Base-by-base conservation (phyloP, 2,888 invertebrate genomes). In the Geotrupes spiniger region DNA sequence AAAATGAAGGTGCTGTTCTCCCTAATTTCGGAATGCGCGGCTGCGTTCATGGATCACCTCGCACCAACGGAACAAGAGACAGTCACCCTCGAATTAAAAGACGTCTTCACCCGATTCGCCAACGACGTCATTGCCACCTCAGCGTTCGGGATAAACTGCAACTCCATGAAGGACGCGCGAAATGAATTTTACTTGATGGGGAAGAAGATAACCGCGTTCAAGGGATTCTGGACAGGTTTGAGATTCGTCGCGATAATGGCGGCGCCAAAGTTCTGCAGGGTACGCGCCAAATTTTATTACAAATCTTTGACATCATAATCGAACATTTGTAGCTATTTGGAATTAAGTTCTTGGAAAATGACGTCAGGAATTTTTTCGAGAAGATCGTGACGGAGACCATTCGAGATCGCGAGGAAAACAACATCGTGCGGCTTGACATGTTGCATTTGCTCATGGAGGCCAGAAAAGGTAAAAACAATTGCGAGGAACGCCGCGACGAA, bases 391-490 rank as follows among this genome's bases (percentile, higher is more conserved):
- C 46, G 1, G 63, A 68, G 1, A 77, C 77, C 0, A 73, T 81
- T 33, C 69, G 71, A 36, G 62, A 67, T 2, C 70, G 81, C 8
- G 72, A 75, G 28, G 70, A 74, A 33, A 64, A 76, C 27, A 71
- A 73, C 0, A 72, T 80, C 3, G 68, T 76, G 1, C 63, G 81
- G 46, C 77, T 77, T 0, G 81, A 82, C 56, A 79, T 81, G 78
- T 75, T 81, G 8, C 77, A 81, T 46, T 58, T 81, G 2, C 54
- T 82, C 9, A 73, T 81, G 72, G 76, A 80, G 49, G 70, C 69
- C 0, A 59, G 56, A n/a, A 57, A 64, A 44, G 54, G 54, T 3
- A 42, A 14, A 27, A 8, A n/a, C n/a, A 10, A 8, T 15, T 14
- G 10, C 2, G 26, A 40, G 11, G 40, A 51, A 11, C 36, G 42